phyloP scores from a whole-genome alignment of 2,113 vertebrate species.

The Clinocottus analis region DNA sequence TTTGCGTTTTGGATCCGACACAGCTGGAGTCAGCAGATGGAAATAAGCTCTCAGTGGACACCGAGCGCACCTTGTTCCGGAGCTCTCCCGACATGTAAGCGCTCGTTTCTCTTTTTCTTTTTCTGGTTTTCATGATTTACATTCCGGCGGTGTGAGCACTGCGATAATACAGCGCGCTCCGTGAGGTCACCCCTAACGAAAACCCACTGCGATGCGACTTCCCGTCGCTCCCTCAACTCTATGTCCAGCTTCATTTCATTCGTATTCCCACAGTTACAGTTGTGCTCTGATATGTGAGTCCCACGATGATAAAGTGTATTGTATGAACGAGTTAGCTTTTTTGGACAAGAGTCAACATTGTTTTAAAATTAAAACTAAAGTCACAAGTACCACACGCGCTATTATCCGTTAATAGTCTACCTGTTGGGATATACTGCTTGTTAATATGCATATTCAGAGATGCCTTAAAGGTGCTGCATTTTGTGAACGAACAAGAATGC shows the following conservation, averaged over 20 bases:
- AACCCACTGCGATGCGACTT: conserved; percentile 16
- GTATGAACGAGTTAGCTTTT: not conserved
- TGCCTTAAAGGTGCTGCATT: not conserved
- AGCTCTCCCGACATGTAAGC: conserved; percentile 72
- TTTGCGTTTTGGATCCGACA: conserved; percentile 58
- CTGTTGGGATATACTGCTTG: not conserved
- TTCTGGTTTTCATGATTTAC: conserved; percentile 33
- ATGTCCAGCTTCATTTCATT: not conserved
- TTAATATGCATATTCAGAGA: not conserved
- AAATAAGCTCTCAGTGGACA: conserved; percentile 30
- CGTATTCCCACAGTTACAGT: not conserved
- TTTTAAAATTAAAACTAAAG: not conserved
- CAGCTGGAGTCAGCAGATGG: conserved; percentile 72
- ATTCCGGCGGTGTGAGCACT: conserved; percentile 57
- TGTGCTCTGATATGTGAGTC: not conserved
- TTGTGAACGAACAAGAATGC: not conserved
- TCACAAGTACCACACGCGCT: not conserved
- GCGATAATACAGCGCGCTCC: conserved; percentile 29
- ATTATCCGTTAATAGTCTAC: not conserved
- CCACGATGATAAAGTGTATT: conserved; percentile 10
- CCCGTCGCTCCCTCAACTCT: not conserved
- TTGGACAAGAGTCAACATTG: not conserved
- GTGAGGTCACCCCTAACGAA: conserved; percentile 59
- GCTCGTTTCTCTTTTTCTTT: not conserved
- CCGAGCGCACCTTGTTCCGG: conserved; percentile 52